These are phyloP conservation scores for Lysandra coridon DNA, from an alignment of 2,888 invertebrate species.

Conservation along the genomic window DNA sequence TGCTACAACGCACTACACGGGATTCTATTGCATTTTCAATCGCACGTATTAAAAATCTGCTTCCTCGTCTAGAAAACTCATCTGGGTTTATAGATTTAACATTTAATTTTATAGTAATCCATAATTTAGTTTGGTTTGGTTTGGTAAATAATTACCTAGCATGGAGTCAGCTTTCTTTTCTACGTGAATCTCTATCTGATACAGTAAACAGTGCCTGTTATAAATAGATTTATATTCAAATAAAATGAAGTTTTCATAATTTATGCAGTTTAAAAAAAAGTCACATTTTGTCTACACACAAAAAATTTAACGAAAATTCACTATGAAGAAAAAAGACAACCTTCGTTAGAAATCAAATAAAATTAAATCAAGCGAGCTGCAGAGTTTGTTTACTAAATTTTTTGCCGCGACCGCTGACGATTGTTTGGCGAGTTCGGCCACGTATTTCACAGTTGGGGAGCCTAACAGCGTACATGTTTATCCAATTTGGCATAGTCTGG, in stretches of 20 bases:
- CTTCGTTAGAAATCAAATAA: not conserved
- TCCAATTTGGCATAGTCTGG: conserved; percentile 79
- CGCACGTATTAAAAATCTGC: not conserved
- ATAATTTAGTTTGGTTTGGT: no score
- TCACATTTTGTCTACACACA: no score
- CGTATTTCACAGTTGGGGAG: conserved; percentile 47
- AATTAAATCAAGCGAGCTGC: not conserved
- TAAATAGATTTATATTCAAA: no score
- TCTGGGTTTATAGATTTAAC: not conserved
- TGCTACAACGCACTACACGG: conserved; percentile 39
- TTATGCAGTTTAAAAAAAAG: no score
- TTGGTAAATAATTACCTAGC: no score
- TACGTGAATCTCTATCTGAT: no score
- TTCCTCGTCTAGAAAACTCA: not conserved
- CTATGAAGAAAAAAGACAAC: no score
- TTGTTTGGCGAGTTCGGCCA: conserved; percentile 34
- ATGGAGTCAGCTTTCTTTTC: no score
- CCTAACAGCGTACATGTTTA: conserved; percentile 73
- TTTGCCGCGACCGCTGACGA: conserved; percentile 30
- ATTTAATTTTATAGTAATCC: no score
- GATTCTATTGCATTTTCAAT: conserved; percentile 5
- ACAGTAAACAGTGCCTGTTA: no score
- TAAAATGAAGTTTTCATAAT: no score
- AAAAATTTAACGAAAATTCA: no score
- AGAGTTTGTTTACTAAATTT: not conserved